These are phyloP conservation scores for Osmerus eperlanus DNA, from an alignment of 2,113 vertebrate genomes.

Conservation along the genomic window DNA sequence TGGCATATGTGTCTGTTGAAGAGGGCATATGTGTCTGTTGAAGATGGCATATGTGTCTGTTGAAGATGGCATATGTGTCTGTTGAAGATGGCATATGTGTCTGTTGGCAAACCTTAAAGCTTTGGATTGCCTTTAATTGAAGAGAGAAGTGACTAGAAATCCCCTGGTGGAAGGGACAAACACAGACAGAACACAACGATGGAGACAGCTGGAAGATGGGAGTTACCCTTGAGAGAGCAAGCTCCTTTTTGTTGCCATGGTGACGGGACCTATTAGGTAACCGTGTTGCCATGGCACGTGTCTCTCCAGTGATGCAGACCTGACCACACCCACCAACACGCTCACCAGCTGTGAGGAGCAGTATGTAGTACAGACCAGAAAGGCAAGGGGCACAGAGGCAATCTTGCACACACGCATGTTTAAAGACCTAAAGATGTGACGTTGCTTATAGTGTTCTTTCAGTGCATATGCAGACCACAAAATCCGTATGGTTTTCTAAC, in stretches of 20 bases:
- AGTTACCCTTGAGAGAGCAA: conserved; percentile 71
- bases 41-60: conserved; percentile 11
- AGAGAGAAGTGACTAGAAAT: conserved; percentile 37
- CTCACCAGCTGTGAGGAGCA: conserved; percentile 59
- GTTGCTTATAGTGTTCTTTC: too few relatives aligned
- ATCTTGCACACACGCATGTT: too few relatives aligned
- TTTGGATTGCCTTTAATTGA: background rate
- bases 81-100: conserved; percentile 21
- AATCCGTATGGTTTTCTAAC: too few relatives aligned
- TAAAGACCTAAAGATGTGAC: too few relatives aligned
- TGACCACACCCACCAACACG: conserved; percentile 70
- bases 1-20: too few relatives aligned
- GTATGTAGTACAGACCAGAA: background rate
- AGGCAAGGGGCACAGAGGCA: too few relatives aligned
- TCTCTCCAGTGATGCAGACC: conserved; percentile 67
- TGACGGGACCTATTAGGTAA: conserved; percentile 71
- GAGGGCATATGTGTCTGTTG: too few relatives aligned
- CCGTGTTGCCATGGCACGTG: conserved; percentile 77
- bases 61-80: conserved; percentile 20
- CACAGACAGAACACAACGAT: conserved; percentile 44
- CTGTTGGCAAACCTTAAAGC: conserved; percentile 19
- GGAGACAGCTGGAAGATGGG: conserved; percentile 59
- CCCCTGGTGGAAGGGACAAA: conserved; percentile 19
- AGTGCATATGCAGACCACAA: too few relatives aligned
- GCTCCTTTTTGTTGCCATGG: conserved; percentile 73